Evolutionary conservation across 2,888 invertebrate species (phyloP).

Genomic region (Thymelicus lineola): DNA sequence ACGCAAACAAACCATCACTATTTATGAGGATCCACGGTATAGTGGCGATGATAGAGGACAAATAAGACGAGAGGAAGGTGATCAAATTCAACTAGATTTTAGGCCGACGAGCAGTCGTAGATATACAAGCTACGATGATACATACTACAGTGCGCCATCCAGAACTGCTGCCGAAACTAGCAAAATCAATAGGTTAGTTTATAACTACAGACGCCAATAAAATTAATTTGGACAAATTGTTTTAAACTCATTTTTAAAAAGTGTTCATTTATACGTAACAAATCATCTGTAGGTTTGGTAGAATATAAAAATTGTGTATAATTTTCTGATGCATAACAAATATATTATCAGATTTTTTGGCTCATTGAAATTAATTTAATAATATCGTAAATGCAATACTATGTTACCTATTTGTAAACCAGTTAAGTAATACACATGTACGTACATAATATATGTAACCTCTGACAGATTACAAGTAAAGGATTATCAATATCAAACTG

Average conservation of each 20-base stretch:
- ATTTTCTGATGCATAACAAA: too few species aligned
- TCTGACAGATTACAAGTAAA: not conserved
- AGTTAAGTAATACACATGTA: too few species aligned
- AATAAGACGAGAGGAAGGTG: conserved; percentile 70
- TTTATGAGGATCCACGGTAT: conserved; percentile 81
- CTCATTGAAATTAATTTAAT: too few species aligned
- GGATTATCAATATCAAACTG: conserved; percentile 53
- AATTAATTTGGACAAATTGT: not conserved
- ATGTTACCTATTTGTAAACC: too few species aligned
- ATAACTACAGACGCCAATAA: conserved; percentile 76
- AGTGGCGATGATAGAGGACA: conserved; percentile 71
- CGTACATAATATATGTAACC: too few species aligned
- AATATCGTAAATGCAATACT: too few species aligned
- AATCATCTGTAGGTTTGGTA: not conserved
- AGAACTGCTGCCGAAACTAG: conserved; percentile 72
- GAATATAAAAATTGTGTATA: too few species aligned
- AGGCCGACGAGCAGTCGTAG: conserved; percentile 78
- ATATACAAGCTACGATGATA: conserved; percentile 77
- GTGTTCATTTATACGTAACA: not conserved
- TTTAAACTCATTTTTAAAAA: not conserved
- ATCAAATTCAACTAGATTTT: conserved; percentile 73
- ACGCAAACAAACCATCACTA: conserved; percentile 80
- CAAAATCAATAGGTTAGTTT: conserved; percentile 80
- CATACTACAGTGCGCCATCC: conserved; percentile 64
- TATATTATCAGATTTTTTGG: too few species aligned